Percentiles rank a stretch among this genome's conserved stretches.
Conservation (phyloP, 2,797 vertebrate species). For the Bradypodion ventrale region DNA sequence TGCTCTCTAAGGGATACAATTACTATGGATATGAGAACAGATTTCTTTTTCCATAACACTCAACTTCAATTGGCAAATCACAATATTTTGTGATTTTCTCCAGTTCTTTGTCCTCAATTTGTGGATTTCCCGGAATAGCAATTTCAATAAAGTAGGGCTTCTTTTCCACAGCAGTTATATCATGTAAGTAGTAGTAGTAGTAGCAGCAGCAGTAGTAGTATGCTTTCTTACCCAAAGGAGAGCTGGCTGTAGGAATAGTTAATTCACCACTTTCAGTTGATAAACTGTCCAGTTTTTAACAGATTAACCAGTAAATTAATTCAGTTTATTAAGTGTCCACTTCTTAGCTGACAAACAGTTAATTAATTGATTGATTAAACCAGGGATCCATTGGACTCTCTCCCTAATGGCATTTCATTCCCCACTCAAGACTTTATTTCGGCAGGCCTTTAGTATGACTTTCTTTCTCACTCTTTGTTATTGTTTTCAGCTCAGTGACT, state of each 20-base stretch:
- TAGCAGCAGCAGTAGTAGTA: too few relatives aligned
- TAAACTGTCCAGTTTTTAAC: constrained; percentile 18
- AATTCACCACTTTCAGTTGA: background rate
- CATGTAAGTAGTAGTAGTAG: too few relatives aligned
- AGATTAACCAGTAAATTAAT: constrained; percentile 30
- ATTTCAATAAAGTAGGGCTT: too few relatives aligned
- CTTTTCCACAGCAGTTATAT: too few relatives aligned
- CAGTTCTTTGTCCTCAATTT: too few relatives aligned
- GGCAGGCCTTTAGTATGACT: background rate
- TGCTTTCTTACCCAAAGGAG: background rate
- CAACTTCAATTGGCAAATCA: too few relatives aligned
- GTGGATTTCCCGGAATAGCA: too few relatives aligned
- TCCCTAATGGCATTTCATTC: constrained; percentile 4
- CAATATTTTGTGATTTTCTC: too few relatives aligned
- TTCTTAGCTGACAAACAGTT: constrained; percentile 30
- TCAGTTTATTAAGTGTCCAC: constrained; percentile 25
- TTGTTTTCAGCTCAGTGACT: background rate
- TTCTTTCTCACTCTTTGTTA: background rate
- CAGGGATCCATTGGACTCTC: background rate
- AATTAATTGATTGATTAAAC: constrained; percentile 24
- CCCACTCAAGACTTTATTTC: background rate
- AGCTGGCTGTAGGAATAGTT: background rate
- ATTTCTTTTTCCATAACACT: too few relatives aligned
- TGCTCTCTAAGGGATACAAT: too few relatives aligned
- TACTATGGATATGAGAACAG: too few relatives aligned